A percentile compares a stretch with the other conserved stretches of the same genome.
Conservation (phyloP, 2,113 vertebrate species). For the Bubo blakistoni region DNA sequence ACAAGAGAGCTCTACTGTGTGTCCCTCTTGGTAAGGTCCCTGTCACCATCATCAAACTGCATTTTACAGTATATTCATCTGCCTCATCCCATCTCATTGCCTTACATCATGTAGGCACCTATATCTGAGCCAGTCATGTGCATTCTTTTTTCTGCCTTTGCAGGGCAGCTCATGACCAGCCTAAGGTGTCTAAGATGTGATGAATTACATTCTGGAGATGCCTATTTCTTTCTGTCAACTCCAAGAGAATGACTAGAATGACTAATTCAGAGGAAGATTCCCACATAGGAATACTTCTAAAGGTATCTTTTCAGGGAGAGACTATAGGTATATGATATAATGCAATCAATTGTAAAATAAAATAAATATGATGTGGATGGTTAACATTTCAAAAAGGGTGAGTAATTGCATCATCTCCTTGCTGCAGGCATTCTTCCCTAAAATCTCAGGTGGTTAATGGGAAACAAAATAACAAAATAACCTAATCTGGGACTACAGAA, state of each 20-base stretch:
- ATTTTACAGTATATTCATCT: not conserved
- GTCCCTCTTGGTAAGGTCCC: not conserved
- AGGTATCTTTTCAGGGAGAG: not conserved
- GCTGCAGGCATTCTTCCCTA: not conserved
- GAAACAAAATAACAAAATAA: not conserved
- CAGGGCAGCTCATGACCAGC: not conserved
- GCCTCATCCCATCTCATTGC: not conserved
- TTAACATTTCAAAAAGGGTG: not conserved
- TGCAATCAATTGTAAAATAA: not conserved
- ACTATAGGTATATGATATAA: not conserved
- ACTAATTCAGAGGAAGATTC: not conserved
- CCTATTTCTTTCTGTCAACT: not conserved
- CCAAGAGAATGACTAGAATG: not conserved
- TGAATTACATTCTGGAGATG: not conserved
- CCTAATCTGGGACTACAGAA: not conserved
- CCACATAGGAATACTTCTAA: not conserved
- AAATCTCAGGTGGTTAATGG: not conserved
- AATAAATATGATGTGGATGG: not conserved
- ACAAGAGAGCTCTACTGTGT: not conserved
- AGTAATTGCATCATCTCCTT: not conserved
- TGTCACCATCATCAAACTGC: not conserved
- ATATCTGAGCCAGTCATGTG: not conserved
- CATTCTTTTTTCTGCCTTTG: not conserved
- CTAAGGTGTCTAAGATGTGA: not conserved
- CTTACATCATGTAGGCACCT: not conserved